Evolutionary conservation across 92 coral and sea anemone species (phyloP), one percentile per base, ranked within the genome.

Genomic region (Zoanthus sociatus): DNA sequence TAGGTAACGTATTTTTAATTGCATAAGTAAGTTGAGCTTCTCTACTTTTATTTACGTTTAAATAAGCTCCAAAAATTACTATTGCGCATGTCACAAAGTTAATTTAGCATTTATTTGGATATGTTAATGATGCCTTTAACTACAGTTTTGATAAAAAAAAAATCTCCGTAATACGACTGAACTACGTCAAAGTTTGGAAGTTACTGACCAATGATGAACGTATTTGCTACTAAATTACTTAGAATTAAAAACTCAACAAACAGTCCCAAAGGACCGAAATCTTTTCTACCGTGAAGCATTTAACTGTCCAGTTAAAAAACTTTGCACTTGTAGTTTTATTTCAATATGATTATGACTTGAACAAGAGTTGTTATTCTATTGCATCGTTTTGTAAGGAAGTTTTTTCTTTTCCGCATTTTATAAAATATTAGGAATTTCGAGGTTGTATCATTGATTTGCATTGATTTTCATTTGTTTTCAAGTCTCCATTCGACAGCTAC

Each of bases 401-500:
- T 58, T 17, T 58, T 17, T 14, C 20, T 14, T 15, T 17, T 14
- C 17, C 1, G 17, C 66, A 58, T 17, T 1, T 15, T 58, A 58
- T 15, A 58, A 58, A 3, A 14, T 14, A 58, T 12, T 58, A 5
- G 14, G 1, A 58, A 14, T 15, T 58, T 14, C 6, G 20, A 10
- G 66, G 66, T 10, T 12, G 5, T 14, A 14, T 58, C 18, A 1
- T 58, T 58, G 18, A 58, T 6, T 4, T 10, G 14, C 18, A 14
- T 17, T 58, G 66, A 58, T 17, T 12, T 14, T 58, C 5, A 17
- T 12, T 58, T 84, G 84, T 63, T 61, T 84, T 89, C 67, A 71
- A 94, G 98, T 94, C 98, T 3, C 98, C 98, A 6, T 94, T 92
- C 78, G 98, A 94, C 46, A 92, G 92, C 7, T 92, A 71, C 51